Evolutionary conservation across 53 echinoderm and acorn worm genomes (phyloP).

Genomic region (Hippasteria phrygiana): DNA sequence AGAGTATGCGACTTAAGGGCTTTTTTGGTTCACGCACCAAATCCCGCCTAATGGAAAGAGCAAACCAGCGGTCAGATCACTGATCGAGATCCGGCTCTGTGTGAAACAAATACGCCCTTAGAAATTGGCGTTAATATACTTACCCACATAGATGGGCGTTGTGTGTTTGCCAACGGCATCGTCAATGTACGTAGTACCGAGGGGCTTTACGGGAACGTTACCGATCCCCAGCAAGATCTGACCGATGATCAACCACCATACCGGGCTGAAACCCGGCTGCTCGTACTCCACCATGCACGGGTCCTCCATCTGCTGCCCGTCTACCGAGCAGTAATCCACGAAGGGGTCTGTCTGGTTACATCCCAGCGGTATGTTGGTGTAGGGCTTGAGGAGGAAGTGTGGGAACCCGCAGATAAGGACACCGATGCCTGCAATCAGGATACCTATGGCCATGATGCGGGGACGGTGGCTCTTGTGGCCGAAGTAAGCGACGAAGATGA

Average conservation of each 20-base stretch:
- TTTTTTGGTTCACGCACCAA: no score
- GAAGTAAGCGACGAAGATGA: slow-evolving; percentile 70
- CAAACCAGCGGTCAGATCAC: no score
- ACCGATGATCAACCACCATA: slow-evolving; percentile 78
- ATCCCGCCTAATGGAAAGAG: no score
- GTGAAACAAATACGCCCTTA: no score
- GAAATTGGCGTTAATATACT: not conserved
- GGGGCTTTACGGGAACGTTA: slow-evolving; percentile 63
- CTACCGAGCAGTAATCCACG: slow-evolving; percentile 22
- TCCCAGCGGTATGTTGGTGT: not conserved
- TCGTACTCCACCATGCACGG: slow-evolving; percentile 10
- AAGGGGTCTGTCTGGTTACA: slow-evolving; percentile 7
- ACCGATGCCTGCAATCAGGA: slow-evolving; percentile 64
- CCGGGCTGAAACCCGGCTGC: slow-evolving; percentile 25
- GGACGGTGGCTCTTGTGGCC: slow-evolving; percentile 79
- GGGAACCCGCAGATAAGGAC: slow-evolving; percentile 67
- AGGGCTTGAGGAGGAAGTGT: slow-evolving; percentile 63
- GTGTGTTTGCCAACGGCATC: slow-evolving; percentile 77
- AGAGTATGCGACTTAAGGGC: no score
- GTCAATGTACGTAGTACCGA: slow-evolving; percentile 78
- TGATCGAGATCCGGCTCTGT: no score
- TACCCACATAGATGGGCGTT: slow-evolving; percentile 76
- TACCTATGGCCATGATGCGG: slow-evolving; percentile 67
- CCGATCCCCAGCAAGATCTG: slow-evolving; percentile 78
- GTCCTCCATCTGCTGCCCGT: not conserved